phyloP scores from a whole-genome alignment of 2,888 invertebrate genomes.

The Cheilosia variabilis region DNA sequence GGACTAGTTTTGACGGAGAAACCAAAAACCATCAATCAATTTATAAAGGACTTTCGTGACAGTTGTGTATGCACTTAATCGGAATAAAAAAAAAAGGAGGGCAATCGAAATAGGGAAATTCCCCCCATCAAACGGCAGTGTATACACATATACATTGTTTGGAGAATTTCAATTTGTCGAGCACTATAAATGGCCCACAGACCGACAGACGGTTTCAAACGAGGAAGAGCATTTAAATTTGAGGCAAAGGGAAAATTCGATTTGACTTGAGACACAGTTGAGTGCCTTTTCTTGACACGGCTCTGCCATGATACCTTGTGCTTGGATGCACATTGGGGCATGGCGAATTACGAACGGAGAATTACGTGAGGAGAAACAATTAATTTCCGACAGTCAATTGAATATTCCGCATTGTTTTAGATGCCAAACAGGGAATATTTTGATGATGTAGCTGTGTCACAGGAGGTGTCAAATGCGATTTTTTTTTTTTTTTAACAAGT shows the following conservation, averaged over 20 bases:
- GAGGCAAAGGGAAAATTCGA: conserved; percentile 63
- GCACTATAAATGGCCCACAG: conserved; percentile 70
- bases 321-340: conserved; percentile 47
- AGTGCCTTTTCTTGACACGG: conserved; percentile 65
- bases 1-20: conserved; percentile 50
- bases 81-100: conserved; percentile 52
- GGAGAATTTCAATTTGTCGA: conserved; percentile 71
- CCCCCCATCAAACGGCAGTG: not conserved
- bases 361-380: conserved; percentile 64
- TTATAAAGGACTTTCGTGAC: conserved; percentile 73
- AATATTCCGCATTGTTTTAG: conserved; percentile 56
- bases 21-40: conserved; percentile 65
- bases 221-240: conserved; percentile 63
- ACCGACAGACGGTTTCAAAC: conserved; percentile 60
- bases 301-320: conserved; percentile 4
- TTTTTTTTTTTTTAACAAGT: too few species aligned
- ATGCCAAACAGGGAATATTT: conserved; percentile 21
- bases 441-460: too few species aligned
- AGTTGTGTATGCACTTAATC: conserved; percentile 61
- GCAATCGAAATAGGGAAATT: conserved; percentile 50
- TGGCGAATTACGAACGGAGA: conserved; percentile 37
- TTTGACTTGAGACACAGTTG: conserved; percentile 60
- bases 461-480: too few species aligned
- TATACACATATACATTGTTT: not conserved
- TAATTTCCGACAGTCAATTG: conserved; percentile 57